Evolutionary conservation across 1,140 invertebrate genomes (phyloP), one percentile per base, ranked within the genome.

Genomic region (Atta colombica): DNA sequence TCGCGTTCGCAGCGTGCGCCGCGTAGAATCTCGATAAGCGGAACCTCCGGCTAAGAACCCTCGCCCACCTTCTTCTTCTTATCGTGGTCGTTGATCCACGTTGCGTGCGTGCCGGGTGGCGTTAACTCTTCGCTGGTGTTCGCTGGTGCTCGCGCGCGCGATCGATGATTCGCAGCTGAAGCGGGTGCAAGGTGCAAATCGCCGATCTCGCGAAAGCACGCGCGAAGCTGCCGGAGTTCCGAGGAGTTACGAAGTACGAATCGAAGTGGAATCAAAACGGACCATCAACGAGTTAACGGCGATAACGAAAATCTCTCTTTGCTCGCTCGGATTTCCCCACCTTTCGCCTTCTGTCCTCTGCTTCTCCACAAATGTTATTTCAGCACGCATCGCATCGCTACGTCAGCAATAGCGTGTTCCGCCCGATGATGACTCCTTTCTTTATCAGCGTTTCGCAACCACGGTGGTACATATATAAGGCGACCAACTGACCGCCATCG

Each of bases 181-280:
- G 45, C 10, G 28, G 21, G 14, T 39, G 25, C 68, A 81, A 90
- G 21, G 14, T 39, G 25, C 68, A 81, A 90, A 80, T 77, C 75
- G 16, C 16, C 63, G 61, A 87, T 81, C 66, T 87, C 63, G 65
- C 55, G 61, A 28, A 87, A 77, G n/a, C 28, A 25, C 6, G 25
- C 51, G 21, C 35, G 16, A 25, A 21, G 53, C 45, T 39, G 25
- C 49, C 65, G 14, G 45, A 21, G 10, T 77, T 61, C 55, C n/a
- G 31, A 31, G 4, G 31, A 31, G 31, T 31, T 31, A 3, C 31
- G 31, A 39, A 7, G 69, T 80, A 6, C 63, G 45, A 72, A 53
- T 5, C 58, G 8, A 60, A 49, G 51, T 10, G 25, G 21, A 90
- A 90, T 90, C 87, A 85, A 91, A 90, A 12, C 84, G 69, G 89